Conservation (phyloP, 2,113 vertebrate species). For the Chaetorhynchus papuensis region DNA sequence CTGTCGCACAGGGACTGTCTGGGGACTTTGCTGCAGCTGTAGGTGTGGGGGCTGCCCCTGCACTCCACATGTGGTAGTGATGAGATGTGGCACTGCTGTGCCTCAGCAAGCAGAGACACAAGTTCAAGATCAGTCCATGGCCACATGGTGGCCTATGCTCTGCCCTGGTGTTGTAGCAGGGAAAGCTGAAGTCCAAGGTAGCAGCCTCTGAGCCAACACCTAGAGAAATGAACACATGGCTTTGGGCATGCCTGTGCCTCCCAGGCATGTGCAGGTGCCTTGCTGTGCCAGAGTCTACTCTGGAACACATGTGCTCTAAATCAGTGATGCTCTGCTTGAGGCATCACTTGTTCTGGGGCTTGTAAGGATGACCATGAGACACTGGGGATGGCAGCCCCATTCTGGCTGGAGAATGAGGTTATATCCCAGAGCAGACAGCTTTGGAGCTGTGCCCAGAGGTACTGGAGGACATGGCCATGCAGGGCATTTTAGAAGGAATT, state of each 20-base stretch:
- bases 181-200: neutral
- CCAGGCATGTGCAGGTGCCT: neutral
- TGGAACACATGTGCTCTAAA: neutral
- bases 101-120: neutral
- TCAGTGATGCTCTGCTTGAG: neutral
- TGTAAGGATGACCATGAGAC: neutral
- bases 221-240: neutral
- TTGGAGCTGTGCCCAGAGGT: neutral
- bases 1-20: neutral
- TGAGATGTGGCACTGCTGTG: neutral
- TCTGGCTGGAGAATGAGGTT: rapidly evolving
- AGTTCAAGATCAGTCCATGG: neutral
- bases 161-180: rapidly evolving
- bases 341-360: neutral
- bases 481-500: neutral
- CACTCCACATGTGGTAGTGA: rapidly evolving
- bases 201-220: neutral
- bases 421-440: neutral
- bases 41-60: neutral
- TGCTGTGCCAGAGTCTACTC: neutral
- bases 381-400: neutral
- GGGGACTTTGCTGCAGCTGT: neutral
- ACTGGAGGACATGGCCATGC: neutral
- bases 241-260: neutral
- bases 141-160: neutral